Percentiles rank a stretch among this genome's conserved stretches.
Conservation (phyloP, 92 coral and sea anemone species). For the Zoanthus sansibaricus region DNA sequence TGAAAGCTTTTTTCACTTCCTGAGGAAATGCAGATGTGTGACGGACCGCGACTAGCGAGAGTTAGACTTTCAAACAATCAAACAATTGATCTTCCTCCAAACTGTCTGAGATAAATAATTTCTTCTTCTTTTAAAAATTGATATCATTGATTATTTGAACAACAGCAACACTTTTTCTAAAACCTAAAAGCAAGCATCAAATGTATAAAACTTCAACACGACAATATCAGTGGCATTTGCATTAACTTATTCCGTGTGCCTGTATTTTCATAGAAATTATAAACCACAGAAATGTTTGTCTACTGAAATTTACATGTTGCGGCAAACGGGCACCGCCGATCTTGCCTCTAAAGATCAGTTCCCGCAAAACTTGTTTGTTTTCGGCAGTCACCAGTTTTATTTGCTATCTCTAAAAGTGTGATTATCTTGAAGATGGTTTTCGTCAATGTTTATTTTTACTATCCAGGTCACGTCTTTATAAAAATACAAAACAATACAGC, state of each 20-base stretch:
- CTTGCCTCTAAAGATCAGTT: background rate
- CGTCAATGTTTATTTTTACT: background rate
- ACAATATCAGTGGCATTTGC: background rate
- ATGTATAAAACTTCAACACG: too few relatives aligned
- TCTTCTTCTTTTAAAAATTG: slow-evolving; percentile 14
- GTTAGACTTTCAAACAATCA: slow-evolving; percentile 22
- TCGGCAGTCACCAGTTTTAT: slow-evolving; percentile 32
- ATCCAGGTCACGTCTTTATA: slow-evolving; percentile 18
- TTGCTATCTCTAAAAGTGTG: slow-evolving; percentile 33
- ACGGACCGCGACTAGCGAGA: background rate
- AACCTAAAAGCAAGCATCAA: background rate
- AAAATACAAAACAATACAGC: slow-evolving; percentile 18
- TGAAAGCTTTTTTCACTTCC: slow-evolving; percentile 5
- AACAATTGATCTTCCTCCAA: background rate
- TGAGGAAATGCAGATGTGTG: slow-evolving; percentile 18
- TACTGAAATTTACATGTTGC: slow-evolving; percentile 20
- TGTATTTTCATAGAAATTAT: slow-evolving; percentile 22
- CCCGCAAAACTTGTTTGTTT: background rate
- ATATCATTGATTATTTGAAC: slow-evolving; percentile 32
- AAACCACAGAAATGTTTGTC: slow-evolving; percentile 30
- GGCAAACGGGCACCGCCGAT: slow-evolving; percentile 10
- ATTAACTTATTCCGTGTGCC: slow-evolving; percentile 9
- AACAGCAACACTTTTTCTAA: slow-evolving; percentile 13
- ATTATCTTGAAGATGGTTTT: background rate
- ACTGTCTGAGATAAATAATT: slow-evolving; percentile 2